Evolutionary conservation across 2,797 vertebrate genomes (phyloP), one percentile per base, ranked within the genome.

Genomic region (Gila robusta): DNA sequence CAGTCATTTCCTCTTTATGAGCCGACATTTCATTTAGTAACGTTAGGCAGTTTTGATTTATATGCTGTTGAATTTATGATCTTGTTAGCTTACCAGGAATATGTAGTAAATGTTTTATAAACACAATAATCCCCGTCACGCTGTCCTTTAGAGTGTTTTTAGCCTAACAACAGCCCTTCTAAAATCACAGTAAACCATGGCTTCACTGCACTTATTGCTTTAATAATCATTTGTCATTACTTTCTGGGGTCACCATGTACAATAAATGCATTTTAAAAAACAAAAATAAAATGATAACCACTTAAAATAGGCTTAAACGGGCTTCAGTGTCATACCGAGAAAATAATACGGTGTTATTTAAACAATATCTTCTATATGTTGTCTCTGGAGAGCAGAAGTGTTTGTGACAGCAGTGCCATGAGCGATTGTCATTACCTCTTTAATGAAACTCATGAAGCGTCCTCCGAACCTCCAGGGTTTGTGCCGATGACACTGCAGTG

Each of bases 371-470:
- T 85, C 10, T 79, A 39, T 37, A 62, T 85, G 26, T 47, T 85
- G 19, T 83, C 71, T 78, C 74, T 54, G 49, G 14, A 86, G 74
- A 85, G 37, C 32, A 52, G 44, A 44, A 81, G 86, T 70, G 67
- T 59, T 80, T 78, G 44, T 80, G 44, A 62, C 81, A 86, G 70
- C 70, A 39, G 41, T 19, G 79, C 49, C 76, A 49, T 59, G 39
- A 28, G 76, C 81, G 67, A 62, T 56, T 85, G 37, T 71, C 82
- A 83, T 94, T 95, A 99, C 98, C 98, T 99, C 98, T 93, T 99
- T 99, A 91, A 99, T 99, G 94, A 98, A 98, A 88, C 96, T 98
- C 98, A 99, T 99, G 94, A 99, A 99, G 93, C 98, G 98, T 0
- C 97, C 97, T 0, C 98, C 98, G 1, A 99, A 99, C 91, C 98